Base-by-base conservation (phyloP, 92 coral and sea anemone species). In the Phenganax subtilis region DNA sequence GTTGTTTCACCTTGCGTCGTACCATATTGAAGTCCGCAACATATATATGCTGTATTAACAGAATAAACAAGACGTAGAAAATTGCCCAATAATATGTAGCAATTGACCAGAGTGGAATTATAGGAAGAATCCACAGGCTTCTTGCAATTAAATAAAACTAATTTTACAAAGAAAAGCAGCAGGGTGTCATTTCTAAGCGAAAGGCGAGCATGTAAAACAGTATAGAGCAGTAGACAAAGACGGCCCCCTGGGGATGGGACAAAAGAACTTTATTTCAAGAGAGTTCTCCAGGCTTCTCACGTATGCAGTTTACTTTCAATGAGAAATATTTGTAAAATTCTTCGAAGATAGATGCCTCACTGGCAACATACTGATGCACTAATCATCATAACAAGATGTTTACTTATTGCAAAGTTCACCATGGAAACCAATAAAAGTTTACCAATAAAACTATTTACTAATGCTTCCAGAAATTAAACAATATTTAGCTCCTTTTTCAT, bases 21-120 rank as follows among this genome's bases (percentile, higher is more conserved):
- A 76, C 81, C 81, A 76, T 76, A 14, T 37, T 37, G 47, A 37
- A 37, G 47, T 37, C 5, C 47, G 52, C 67, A 59, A 59, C 12
- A 8, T 9, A 10, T 30, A 28, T 27, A 37, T 30, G 16, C n/a
- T 30, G 73, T 27, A 2, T 16, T 28, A 7, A 64, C 17, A 20
- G 73, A 6, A 2, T 16, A 5, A 7, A 64, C 17, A 20, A 28
- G 27, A 61, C 8, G 67, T 15, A 6, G n/a, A 12, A 12, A 9
- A 30, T 12, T 30, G 54, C n/a, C 70, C 10, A 9, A 10, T 37
- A 7, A 10, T 20, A 10, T 30, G 47, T 44, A 4, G 63, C n/a
- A 75, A 57, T 76, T 12, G 37, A 58, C 70, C 28, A 58, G 81
- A 10, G 29, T 37, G 10, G 73, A 68, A 17, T 64, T 53, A 16